A percentile compares a stretch with the other conserved stretches of the same genome.
Conservation (phyloP, 2,888 invertebrate species). For the Dicranocentrus wangi region DNA sequence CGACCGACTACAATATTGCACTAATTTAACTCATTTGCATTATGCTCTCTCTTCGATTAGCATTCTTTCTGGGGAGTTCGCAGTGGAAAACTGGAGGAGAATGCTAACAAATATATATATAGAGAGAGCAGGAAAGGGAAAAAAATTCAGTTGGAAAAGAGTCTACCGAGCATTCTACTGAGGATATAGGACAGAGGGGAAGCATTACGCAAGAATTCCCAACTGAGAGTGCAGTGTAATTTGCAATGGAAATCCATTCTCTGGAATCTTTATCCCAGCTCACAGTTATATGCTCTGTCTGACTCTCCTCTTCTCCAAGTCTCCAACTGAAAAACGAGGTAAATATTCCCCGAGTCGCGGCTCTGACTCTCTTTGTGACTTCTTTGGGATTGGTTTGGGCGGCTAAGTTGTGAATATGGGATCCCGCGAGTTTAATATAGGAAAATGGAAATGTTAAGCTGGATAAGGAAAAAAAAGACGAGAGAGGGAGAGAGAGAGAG, state of each 20-base stretch:
- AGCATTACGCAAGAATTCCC: constrained; percentile 45
- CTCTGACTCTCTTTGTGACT: neutral
- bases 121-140: constrained; percentile 11
- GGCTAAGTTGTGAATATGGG: no score
- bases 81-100: neutral
- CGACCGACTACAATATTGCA: neutral
- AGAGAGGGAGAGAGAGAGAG: no score
- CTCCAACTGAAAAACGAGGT: neutral
- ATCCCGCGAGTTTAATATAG: constrained; percentile 13
- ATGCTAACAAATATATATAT: neutral
- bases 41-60: constrained; percentile 37
- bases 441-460: constrained; percentile 28
- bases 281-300: neutral
- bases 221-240: constrained; percentile 46
- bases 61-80: constrained; percentile 30
- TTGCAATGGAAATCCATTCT: constrained; percentile 55
- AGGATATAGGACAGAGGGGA: constrained; percentile 24
- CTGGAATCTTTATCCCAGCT: constrained; percentile 20
- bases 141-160: neutral
- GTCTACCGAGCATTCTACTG: no score
- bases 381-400: no score
- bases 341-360: no score
- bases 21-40: constrained; percentile 39
- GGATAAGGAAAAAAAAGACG: no score
- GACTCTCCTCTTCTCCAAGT: neutral